phyloP scores from a whole-genome alignment of 1,140 invertebrate species.

The Lepidurus packardi region DNA sequence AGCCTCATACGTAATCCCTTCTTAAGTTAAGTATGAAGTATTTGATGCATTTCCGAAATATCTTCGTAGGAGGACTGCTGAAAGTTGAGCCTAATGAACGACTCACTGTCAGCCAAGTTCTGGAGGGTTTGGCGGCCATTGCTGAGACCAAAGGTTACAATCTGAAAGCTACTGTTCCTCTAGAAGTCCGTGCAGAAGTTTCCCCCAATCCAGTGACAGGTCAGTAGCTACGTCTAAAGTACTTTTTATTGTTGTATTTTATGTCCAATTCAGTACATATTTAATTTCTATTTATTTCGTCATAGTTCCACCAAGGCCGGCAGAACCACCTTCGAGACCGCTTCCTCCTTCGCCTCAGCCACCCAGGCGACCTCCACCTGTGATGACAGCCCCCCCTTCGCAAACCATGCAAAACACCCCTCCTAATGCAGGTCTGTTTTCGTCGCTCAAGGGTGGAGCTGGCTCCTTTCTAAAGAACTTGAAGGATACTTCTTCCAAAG shows the following conservation, averaged over 20 bases:
- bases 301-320: constrained; percentile 41
- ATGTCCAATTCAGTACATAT: no score
- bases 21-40: not conserved
- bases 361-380: constrained; percentile 42
- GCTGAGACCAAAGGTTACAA: constrained; percentile 74
- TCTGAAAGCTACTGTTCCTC: constrained; percentile 64
- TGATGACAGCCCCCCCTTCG: constrained; percentile 36
- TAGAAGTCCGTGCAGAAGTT: constrained; percentile 50
- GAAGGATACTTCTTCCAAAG: constrained; percentile 91
- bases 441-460: constrained; percentile 72
- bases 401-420: constrained; percentile 37
- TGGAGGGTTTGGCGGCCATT: constrained; percentile 79
- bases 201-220: not conserved
- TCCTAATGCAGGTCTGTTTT: constrained; percentile 57
- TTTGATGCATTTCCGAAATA: not conserved
- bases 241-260: no score
- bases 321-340: constrained; percentile 27
- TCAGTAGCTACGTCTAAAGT: not conserved
- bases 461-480: constrained; percentile 86
- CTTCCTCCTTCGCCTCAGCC: constrained; percentile 24
- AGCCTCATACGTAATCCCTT: constrained; percentile 74
- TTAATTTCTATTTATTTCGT: constrained; percentile 48
- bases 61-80: constrained; percentile 65
- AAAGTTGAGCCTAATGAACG: constrained; percentile 68
- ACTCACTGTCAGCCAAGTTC: constrained; percentile 64